phyloP scores from a whole-genome alignment of 2,888 invertebrate genomes.

The Calliphora vomitoria region DNA sequence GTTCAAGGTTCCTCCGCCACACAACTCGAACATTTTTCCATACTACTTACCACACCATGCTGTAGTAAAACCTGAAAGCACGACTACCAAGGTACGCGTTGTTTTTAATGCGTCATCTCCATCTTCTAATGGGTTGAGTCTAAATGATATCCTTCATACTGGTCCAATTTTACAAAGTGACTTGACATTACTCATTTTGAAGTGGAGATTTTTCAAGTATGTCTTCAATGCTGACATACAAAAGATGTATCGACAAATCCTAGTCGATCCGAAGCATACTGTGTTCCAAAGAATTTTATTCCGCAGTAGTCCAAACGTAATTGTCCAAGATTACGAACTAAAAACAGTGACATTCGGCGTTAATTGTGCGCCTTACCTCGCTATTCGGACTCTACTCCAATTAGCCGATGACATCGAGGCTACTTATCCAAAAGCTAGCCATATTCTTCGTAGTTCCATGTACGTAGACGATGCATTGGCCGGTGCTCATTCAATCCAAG shows the following conservation, averaged over 20 bases:
- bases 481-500: background rate
- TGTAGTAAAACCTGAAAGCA: constrained; percentile 3
- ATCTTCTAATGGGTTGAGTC: constrained; percentile 9
- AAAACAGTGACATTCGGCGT: constrained; percentile 10
- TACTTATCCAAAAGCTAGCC: background rate
- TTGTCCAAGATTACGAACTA: constrained; percentile 11
- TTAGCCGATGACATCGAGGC: background rate
- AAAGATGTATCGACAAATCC: constrained; percentile 63
- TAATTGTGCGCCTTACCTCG: constrained; percentile 17
- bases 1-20: background rate
- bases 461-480: too few species aligned
- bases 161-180: constrained; percentile 63
- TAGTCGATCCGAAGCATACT: constrained; percentile 24
- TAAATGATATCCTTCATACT: constrained; percentile 37
- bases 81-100: too few species aligned
- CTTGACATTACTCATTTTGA: too few species aligned
- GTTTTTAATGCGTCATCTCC: too few species aligned
- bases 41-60: constrained; percentile 22
- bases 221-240: constrained; percentile 64
- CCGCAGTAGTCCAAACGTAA: background rate
- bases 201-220: constrained; percentile 8
- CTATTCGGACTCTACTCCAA: constrained; percentile 17
- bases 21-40: background rate
- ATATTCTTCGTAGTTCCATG: background rate
- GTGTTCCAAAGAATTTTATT: constrained; percentile 31